These are phyloP conservation scores for Hybos culiciformis DNA, from an alignment of 2,888 invertebrate genomes.

Conservation along the genomic window DNA sequence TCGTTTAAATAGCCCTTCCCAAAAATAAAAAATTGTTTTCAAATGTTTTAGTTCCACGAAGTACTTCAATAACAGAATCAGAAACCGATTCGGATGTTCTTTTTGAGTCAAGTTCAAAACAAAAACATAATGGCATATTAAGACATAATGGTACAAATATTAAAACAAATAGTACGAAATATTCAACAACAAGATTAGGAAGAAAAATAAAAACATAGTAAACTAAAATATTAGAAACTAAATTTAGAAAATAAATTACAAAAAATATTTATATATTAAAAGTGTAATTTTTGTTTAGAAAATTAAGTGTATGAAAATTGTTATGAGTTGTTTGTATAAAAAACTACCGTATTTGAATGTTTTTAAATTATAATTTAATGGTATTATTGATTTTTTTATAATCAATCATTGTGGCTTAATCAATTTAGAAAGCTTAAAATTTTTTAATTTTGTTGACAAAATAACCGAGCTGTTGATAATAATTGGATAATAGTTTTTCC, in stretches of 20 bases:
- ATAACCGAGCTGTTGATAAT: too few species aligned
- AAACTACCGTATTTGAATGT: too few species aligned
- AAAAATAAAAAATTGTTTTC: background rate
- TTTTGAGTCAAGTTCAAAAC: conserved; percentile 51
- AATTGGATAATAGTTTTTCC: too few species aligned
- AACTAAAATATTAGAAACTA: background rate
- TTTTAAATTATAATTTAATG: too few species aligned
- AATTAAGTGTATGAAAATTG: too few species aligned
- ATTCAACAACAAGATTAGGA: conserved; percentile 28
- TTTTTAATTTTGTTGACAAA: too few species aligned
- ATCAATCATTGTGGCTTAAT: too few species aligned
- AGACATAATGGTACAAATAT: conserved; percentile 20
- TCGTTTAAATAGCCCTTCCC: conserved; percentile 5
- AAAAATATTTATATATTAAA: too few species aligned
- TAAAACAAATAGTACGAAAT: conserved; percentile 22
- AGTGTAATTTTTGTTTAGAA: too few species aligned
- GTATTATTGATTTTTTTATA: too few species aligned
- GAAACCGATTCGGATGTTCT: conserved; percentile 77
- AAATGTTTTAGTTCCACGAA: conserved; percentile 25
- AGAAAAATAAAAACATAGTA: conserved; percentile 33
- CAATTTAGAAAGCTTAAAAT: too few species aligned
- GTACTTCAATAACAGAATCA: conserved; percentile 53
- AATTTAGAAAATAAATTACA: background rate
- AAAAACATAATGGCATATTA: conserved; percentile 25
- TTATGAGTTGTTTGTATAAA: too few species aligned